Evolutionary conservation across 2,797 vertebrate genomes (phyloP).

Genomic region (Oreochromis grahami): DNA sequence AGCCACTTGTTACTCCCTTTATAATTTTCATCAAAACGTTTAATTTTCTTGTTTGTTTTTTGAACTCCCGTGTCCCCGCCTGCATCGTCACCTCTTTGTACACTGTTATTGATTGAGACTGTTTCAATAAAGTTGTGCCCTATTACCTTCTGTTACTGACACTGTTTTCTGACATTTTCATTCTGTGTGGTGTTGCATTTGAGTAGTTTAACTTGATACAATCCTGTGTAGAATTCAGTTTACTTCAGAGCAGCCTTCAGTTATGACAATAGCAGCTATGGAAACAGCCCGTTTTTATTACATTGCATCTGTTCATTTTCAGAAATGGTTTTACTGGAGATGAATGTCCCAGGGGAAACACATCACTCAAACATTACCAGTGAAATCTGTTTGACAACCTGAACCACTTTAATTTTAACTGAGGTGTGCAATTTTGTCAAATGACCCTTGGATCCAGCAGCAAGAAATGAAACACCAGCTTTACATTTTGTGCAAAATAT

Average conservation of each 20-base stretch:
- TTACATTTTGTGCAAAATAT: slow-evolving; percentile 45
- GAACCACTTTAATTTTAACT: slow-evolving; percentile 40
- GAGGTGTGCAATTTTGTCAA: slow-evolving; percentile 22
- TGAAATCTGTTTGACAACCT: background rate
- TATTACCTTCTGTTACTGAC: slow-evolving; percentile 67
- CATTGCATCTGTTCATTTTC: background rate
- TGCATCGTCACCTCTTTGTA: slow-evolving; percentile 71
- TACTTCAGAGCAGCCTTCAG: background rate
- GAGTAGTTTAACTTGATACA: background rate
- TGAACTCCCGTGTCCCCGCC: slow-evolving; percentile 37
- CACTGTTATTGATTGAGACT: slow-evolving; percentile 81
- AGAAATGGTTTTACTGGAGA: background rate
- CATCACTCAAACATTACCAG: background rate
- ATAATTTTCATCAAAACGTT: slow-evolving; percentile 50
- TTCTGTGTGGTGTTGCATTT: background rate
- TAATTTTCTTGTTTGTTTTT: slow-evolving; percentile 11
- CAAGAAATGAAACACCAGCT: slow-evolving; percentile 21
- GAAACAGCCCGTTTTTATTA: background rate
- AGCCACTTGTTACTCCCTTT: slow-evolving; percentile 40
- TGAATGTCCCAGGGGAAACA: background rate
- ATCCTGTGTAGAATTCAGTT: background rate
- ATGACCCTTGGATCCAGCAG: slow-evolving; percentile 30
- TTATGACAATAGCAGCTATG: background rate
- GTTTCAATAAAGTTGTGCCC: slow-evolving; percentile 87
- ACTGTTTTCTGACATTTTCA: background rate